phyloP scores from a whole-genome alignment of 2,888 invertebrate genomes.

The Copidosoma aretas region DNA sequence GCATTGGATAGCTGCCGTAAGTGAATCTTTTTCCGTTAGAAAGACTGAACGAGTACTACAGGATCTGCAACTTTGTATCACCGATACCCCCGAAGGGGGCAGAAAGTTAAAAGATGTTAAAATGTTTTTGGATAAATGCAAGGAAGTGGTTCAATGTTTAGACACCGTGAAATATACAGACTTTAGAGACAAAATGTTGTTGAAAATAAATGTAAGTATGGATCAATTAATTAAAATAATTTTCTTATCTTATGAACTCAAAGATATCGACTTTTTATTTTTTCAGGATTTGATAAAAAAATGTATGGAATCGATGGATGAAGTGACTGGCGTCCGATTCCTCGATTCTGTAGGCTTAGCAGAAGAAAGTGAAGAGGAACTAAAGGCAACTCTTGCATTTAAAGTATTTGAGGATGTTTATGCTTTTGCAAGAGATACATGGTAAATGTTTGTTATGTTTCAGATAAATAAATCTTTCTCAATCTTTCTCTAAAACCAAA shows the following conservation, averaged over 20 bases:
- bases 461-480: not conserved
- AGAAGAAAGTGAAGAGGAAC: conserved; percentile 43
- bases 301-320: conserved; percentile 41
- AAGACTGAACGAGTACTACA: conserved; percentile 38
- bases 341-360: conserved; percentile 44
- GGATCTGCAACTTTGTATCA: conserved; percentile 44
- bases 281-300: conserved; percentile 22
- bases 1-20: conserved; percentile 60
- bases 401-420: conserved; percentile 54
- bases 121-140: conserved; percentile 49
- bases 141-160: conserved; percentile 51
- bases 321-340: conserved; percentile 44
- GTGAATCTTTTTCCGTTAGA: conserved; percentile 52
- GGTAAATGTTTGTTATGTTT: conserved; percentile 42
- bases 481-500: conserved; percentile 8
- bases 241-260: conserved; percentile 46
- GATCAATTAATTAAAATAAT: not conserved
- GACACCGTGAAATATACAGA: conserved; percentile 47
- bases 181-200: conserved; percentile 41
- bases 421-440: conserved; percentile 51
- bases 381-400: conserved; percentile 50
- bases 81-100: conserved; percentile 43
- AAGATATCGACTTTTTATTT: too few species aligned
- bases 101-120: conserved; percentile 49
- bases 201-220: conserved; percentile 47